These are phyloP conservation scores for Chrysolina haemoptera DNA, from an alignment of 2,888 invertebrate species.

Conservation along the genomic window DNA sequence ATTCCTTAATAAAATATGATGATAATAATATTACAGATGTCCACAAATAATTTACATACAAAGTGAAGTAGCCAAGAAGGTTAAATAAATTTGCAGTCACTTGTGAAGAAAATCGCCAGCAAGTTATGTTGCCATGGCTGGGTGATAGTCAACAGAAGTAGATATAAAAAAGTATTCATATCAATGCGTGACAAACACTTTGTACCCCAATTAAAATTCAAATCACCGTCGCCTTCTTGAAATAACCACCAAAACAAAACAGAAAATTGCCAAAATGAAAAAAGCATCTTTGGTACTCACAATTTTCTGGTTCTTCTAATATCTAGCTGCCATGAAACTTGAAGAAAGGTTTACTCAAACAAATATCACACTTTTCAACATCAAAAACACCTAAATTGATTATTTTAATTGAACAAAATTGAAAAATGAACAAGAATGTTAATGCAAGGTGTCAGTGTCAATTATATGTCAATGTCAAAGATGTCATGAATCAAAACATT, in stretches of 20 bases:
- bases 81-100: too few species aligned
- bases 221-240: too few species aligned
- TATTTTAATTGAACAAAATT: constrained; percentile 18
- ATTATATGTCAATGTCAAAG: background rate
- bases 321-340: constrained; percentile 10
- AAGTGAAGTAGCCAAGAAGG: too few species aligned
- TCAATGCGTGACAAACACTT: too few species aligned
- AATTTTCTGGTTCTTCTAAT: constrained; percentile 7
- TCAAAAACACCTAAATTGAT: background rate
- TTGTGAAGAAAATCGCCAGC: too few species aligned
- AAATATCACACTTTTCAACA: constrained; percentile 4
- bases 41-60: too few species aligned
- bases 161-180: too few species aligned
- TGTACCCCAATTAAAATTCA: too few species aligned
- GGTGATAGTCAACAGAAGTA: too few species aligned
- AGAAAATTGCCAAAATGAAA: background rate
- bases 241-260: background rate
- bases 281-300: background rate
- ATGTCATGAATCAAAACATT: background rate
- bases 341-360: background rate
- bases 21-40: too few species aligned
- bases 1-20: too few species aligned
- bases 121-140: too few species aligned
- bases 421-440: background rate
- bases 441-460: constrained; percentile 13